Evolutionary conservation across 1,140 invertebrate genomes (phyloP).

Genomic region (Leptinotarsa undecemlineata): DNA sequence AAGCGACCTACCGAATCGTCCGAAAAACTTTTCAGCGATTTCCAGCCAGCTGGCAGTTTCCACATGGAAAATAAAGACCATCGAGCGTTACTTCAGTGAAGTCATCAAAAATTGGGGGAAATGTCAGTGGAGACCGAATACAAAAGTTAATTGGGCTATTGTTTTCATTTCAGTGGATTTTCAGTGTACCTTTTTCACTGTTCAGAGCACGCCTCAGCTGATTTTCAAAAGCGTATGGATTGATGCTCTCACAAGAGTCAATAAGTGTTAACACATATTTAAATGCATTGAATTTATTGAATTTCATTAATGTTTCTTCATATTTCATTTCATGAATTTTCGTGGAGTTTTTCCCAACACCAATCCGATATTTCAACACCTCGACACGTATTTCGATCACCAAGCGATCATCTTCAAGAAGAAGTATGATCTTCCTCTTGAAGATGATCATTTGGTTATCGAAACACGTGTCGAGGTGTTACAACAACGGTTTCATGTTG

Average conservation of each 20-base stretch:
- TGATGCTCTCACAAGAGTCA: neutral
- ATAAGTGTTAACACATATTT: no score
- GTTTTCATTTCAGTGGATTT: neutral
- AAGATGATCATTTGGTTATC: no score
- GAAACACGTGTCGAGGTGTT: no score
- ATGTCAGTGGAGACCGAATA: neutral
- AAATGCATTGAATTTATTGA: no score
- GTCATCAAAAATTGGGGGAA: neutral
- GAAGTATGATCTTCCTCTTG: no score
- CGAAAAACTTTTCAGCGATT: conserved; percentile 21
- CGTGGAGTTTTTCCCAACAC: no score
- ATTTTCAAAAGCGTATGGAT: neutral
- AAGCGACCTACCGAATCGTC: conserved; percentile 19
- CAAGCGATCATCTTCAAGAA: no score
- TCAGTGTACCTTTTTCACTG: neutral
- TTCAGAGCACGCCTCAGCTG: neutral
- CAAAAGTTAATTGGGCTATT: conserved; percentile 1
- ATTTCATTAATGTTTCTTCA: no score
- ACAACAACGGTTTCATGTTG: no score
- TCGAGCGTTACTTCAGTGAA: neutral
- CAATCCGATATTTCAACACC: no score
- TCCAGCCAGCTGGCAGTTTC: conserved; percentile 18
- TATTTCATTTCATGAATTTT: no score
- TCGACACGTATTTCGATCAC: no score
- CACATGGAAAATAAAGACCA: neutral